Percentiles rank a stretch among this genome's conserved stretches.
phyloP scores from a whole-genome alignment of 2,113 vertebrate genomes.

The Odocoileus virginianus region DNA sequence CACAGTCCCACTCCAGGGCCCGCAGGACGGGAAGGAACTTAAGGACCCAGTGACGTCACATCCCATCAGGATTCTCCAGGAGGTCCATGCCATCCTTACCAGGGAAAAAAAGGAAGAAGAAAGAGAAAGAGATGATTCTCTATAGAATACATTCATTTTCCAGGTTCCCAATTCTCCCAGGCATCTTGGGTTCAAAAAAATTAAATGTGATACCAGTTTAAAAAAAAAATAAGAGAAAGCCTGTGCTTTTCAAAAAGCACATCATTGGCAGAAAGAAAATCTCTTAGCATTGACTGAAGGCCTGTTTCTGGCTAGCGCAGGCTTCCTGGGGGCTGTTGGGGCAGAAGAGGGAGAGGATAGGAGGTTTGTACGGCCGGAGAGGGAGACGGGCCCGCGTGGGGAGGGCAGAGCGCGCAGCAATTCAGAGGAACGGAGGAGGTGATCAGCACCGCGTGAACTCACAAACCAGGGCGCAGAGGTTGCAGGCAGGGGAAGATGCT shows the following conservation, averaged over 20 bases:
- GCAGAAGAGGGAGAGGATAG: not conserved
- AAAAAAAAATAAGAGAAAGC: not conserved
- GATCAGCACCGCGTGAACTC: not conserved
- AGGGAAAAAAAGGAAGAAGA: not conserved
- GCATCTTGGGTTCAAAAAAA: not conserved
- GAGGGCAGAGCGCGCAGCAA: not conserved
- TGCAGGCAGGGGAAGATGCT: not conserved
- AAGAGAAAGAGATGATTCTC: not conserved
- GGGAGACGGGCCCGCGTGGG: not conserved
- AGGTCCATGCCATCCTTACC: not conserved
- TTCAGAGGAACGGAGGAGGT: not conserved
- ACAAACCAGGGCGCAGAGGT: not conserved
- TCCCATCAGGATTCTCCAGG: fast-evolving
- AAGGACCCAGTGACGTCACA: not conserved
- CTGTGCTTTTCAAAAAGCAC: not conserved
- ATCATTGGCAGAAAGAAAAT: not conserved
- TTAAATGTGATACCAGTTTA: not conserved
- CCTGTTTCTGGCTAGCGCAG: not conserved
- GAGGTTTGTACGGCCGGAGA: not conserved
- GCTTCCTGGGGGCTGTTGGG: not conserved
- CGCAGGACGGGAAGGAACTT: not conserved
- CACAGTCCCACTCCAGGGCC: not conserved
- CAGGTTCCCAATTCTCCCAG: not conserved
- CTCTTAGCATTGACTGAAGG: not conserved
- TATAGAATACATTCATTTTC: not conserved